Evolutionary conservation across 2,888 invertebrate species (phyloP), one percentile per base, ranked within the genome.

Genomic region (Hyalella azteca): DNA sequence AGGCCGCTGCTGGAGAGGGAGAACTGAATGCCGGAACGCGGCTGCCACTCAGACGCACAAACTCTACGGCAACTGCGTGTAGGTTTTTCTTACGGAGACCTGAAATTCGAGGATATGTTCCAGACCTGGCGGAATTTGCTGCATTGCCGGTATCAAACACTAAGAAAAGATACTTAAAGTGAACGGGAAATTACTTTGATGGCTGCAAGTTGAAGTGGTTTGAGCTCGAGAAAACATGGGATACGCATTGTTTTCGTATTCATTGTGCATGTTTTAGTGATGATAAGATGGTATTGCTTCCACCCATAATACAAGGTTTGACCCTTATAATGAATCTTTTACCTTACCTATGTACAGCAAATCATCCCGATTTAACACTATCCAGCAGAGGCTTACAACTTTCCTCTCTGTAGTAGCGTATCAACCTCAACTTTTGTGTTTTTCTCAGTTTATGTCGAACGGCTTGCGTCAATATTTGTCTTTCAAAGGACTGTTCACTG

Each of bases 131-230:
- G 66, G 66, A 66, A 2, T 66, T 66, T 66, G 66, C 29, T 66
- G 66, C 66, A 66, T 66, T 36, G 66, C 36, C 36, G 36, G 39
- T 36, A 66, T 66, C 36, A 66, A 66, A 66, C 66, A 32, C 32
- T 66, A 66, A 66, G 66, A 66, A 66, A 66, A 66, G 66, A 66
- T 66, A 66, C 66, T 66, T 66, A 36, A 66, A 66, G 36, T 66
- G 66, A 66, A 66, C 15, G 66, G 36, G 66, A 66, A 66, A 66
- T 66, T 66, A 66, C 66, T 36, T n/a, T 66, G 66, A 66, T 66
- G 66, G 66, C 36, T 66, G 36, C 36, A 66, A 66, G 66, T 66
- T 66, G 66, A 66, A 66, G 29, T 66, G 66, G 66, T 36, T 36
- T 22, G 29, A 36, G 36, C 66, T 66, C 36, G 66, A 36, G 29